Evolutionary conservation across 2,113 vertebrate species (phyloP), one percentile per base, ranked within the genome.

Genomic region (Chroicocephalus ridibundus): DNA sequence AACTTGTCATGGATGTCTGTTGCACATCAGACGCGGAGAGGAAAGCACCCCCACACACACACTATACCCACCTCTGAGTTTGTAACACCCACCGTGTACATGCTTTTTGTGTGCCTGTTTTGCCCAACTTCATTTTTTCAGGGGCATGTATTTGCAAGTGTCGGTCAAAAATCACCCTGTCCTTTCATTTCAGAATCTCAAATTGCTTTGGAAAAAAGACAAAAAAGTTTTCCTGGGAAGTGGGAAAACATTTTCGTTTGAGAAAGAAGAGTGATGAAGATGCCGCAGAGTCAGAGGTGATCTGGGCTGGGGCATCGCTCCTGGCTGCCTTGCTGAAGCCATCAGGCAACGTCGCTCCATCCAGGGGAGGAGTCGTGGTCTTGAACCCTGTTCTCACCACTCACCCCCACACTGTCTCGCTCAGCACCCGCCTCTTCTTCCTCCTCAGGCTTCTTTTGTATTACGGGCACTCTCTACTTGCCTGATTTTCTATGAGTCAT

Each of bases 81-180:
- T 69, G n/a, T 55, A 60, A 61, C 12, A 13, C 26, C 57, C 36
- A 5, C 17, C 2, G 1, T 0, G 2, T 24, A 44, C 17, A 0
- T 14, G 54, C 40, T 40, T 61, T 87, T 31, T 40, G 12, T 52
- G 26, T 61, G 36, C 24, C 75, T 71, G 15, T 24, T 70, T 75
- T 68, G 55, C n/a, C 61, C 61, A 49, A 32, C 74, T 85, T 38
- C 16, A 0, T 54, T 90, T 87, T 87, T 52, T 82, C 9, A 26
- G 46, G 77, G 32, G n/a, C 25, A 15, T 4, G 5, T 70, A 47
- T 58, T 55, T 25, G 13, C 46, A 62, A 51, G 15, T 2, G 8
- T 52, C 27, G 64, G 15, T 51, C 55, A 68, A 12, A 71, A 78
- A 49, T 62, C 38, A 27, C 55, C 42, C 54, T 40, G 18, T 38